Base-by-base conservation (phyloP, 2,113 vertebrate genomes). In the Charadrius vociferus region DNA sequence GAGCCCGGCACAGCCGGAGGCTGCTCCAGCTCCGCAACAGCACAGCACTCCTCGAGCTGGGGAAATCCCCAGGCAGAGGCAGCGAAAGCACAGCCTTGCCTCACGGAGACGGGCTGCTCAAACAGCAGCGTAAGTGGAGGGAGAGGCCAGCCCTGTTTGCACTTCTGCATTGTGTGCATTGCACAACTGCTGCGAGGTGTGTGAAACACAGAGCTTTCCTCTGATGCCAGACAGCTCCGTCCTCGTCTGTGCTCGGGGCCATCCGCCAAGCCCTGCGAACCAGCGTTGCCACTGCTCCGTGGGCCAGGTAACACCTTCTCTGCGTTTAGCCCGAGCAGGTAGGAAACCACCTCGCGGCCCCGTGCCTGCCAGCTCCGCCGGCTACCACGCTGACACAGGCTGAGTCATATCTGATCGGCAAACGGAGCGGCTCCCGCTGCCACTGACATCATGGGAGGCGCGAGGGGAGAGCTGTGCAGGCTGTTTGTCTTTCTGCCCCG, bases 181-280 rank as follows among this genome's bases (percentile, higher is more conserved):
- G 84, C 92, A 67, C 87, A 85, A 63, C 1, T 0, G 59, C 88
- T 4, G 41, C 3, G 0, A 32, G 82, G 24, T 9, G 21, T 8
- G 81, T 5, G 5, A 13, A n/a, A 4, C 34, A 0, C 14, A 0
- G 53, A 12, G 39, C 75, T 53, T 5, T 29, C 47, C 85, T 23
- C 66, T 3, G 2, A 3, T 1, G 5, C 21, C 66, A 6, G 52
- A 0, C 24, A 0, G 61, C 74, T 14, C 83, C 0, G 19, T 30
- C 32, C 53, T 2, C 0, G 4, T 0, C 45, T 3, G 0, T 0
- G 0, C 47, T 24, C 5, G 0, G 8, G 50, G 59, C 59, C 50
- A 0, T 1, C 24, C 0, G 36, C 58, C 80, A 30, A 7, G 7
- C 6, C 0, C 1, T 1, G 36, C 52, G 7, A 58, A 17, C 0